phyloP scores from a whole-genome alignment of 1,140 invertebrate genomes.

The Frieseomelitta varia region DNA sequence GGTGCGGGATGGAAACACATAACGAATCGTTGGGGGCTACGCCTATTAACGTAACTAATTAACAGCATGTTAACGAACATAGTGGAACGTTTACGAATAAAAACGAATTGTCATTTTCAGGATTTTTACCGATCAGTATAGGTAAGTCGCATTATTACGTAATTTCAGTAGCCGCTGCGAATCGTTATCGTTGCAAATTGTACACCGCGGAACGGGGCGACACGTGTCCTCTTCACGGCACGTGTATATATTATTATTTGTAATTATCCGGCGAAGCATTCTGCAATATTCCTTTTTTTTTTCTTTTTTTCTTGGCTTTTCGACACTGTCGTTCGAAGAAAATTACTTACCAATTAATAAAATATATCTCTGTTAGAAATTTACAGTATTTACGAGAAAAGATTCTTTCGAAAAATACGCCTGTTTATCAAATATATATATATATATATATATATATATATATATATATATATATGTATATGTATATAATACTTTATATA shows the following conservation, averaged over 20 bases:
- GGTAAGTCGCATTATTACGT: constrained; percentile 77
- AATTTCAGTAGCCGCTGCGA: constrained; percentile 60
- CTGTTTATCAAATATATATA: background rate
- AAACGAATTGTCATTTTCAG: constrained; percentile 79
- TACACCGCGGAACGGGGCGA: background rate
- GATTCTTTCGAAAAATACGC: no score
- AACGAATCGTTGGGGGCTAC: constrained; percentile 29
- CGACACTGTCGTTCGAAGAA: no score
- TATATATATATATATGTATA: no score
- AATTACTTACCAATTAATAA: no score
- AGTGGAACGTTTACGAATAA: constrained; percentile 76
- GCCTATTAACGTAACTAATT: constrained; percentile 59
- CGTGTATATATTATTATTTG: background rate
- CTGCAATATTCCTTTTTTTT: no score
- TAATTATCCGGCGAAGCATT: no score
- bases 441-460: no score
- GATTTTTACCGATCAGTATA: constrained; percentile 81
- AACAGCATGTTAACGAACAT: constrained; percentile 71
- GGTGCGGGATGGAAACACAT: background rate
- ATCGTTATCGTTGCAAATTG: constrained; percentile 65
- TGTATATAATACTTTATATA: no score
- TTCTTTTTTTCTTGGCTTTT: no score
- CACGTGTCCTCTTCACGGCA: background rate
- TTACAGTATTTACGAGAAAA: no score
- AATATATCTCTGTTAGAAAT: no score